Base-by-base conservation (phyloP, 2,113 vertebrate genomes). In the Pterocles burchelli region DNA sequence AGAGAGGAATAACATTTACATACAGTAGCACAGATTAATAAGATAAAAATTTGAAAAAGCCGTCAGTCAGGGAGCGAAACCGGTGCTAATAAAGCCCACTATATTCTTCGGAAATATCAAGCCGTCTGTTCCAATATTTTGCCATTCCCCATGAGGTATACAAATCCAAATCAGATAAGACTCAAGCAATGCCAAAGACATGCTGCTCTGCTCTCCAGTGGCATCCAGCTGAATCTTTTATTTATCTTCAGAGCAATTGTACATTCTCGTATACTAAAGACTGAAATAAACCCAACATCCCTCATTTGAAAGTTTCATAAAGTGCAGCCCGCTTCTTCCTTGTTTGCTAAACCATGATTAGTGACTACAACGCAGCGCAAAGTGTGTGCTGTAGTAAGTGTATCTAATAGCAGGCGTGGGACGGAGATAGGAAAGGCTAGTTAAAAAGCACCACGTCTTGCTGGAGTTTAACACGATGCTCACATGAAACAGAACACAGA, bases 1-100 rank as follows among this genome's bases (percentile, higher is more conserved):
- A 98, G 98, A 97, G 96, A 98, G 97, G 98, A 98, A 99, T 98
- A 98, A 98, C 98, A 99, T 99, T 99, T 99, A 99, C 99, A 99
- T 99, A 98, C 98, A 98, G 98, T 97, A 98, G 98, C 98, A 97
- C 95, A 97, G 98, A 99, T 98, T 98, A 98, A 98, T 98, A 98
- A 98, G 98, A 98, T 97, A 97, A 98, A 98, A 98, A 98, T 97
- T 96, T 97, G 97, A 98, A 98, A 98, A 98, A 98, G 98, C 98
- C 98, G 98, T 98, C 98, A 98, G 98, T 98, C 98, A 98, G 98
- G 97, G 98, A 98, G 97, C 36, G 96, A 97, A 98, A 97, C 96
- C 94, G 96, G 97, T 94, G 97, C 98, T 98, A 98, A 98, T 98
- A 98, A 98, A 98, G 98, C 98, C 98, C 98, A 98, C 98, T 98